Evolutionary conservation across 2,113 vertebrate genomes (phyloP), one percentile per base, ranked within the genome.

Genomic region (Proteles cristata): DNA sequence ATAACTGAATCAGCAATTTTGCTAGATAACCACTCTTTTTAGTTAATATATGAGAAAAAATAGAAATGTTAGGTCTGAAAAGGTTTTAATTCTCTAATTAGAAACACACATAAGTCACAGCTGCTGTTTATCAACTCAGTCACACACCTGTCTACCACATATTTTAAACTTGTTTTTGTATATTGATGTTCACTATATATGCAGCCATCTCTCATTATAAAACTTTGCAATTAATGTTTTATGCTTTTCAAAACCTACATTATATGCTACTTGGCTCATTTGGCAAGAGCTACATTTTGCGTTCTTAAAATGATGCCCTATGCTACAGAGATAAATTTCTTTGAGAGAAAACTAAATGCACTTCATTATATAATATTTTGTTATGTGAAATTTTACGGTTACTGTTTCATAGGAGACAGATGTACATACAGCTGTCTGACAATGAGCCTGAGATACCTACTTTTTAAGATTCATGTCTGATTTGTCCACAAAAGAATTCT

Each of bases 341-440:
- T 93, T 74, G n/a, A 26, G 16, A 76, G 53, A 89, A 97, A 97
- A 43, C 76, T 86, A 76, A 1, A 0, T 84, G 48, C 31, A 26
- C 28, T 83, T 63, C 53, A 55, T 63, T 10, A 43, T 77, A 86
- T n/a, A 87, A 92, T 71, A 81, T 90, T 71, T 90, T 81, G 43
- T 23, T 0, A 53, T 96, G 77, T 88, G 11, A 76, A 96, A 97
- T 17, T 55, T 76, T 97, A 87, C 5, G 71, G 90, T n/a, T 71
- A 5, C 55, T n/a, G 2, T 97, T 92, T 96, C 90, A 31, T 81
- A 69, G 86, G 74, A 98, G 96, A 94, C 17, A 90, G 91, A 48
- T 85, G 71, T 91, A 96, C 63, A 96, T 80, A 76, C 19, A 80
- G 4, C 6, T 88, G 1, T 2, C 33, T 28, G 81, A 63, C 5